phyloP scores from a whole-genome alignment of 2,113 vertebrate genomes.

The Prionailurus viverrinus region DNA sequence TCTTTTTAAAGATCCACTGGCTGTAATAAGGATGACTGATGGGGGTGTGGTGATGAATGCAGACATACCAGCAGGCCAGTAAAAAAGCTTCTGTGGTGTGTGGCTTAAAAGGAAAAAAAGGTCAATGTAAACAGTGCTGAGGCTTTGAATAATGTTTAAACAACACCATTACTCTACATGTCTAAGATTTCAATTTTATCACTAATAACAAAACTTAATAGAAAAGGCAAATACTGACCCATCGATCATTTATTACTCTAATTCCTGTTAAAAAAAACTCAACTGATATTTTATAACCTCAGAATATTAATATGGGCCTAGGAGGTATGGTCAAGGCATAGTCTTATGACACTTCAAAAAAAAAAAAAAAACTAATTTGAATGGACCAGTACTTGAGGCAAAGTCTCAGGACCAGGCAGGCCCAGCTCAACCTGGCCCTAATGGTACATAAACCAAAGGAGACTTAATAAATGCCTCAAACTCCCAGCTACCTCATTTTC shows the following conservation, averaged over 20 bases:
- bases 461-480: background rate
- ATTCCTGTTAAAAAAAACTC: conserved; percentile 37
- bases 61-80: background rate
- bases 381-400: background rate
- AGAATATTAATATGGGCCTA: background rate
- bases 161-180: background rate
- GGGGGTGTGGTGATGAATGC: background rate
- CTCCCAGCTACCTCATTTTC: conserved; percentile 5
- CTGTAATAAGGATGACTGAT: background rate
- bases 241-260: background rate
- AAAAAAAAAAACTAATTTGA: background rate
- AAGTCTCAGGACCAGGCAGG: background rate
- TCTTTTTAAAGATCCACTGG: background rate
- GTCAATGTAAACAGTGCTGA: background rate
- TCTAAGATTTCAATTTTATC: conserved; percentile 49
- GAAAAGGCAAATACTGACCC: conserved; percentile 21
- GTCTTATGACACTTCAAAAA: background rate
- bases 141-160: background rate
- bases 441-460: background rate
- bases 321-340: background rate
- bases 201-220: conserved; percentile 1
- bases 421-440: background rate
- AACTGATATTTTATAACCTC: conserved; percentile 20
- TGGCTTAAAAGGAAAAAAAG: background rate
- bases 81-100: background rate